Base-by-base conservation (phyloP, 1,140 invertebrate species). In the Drosophila guanche region DNA sequence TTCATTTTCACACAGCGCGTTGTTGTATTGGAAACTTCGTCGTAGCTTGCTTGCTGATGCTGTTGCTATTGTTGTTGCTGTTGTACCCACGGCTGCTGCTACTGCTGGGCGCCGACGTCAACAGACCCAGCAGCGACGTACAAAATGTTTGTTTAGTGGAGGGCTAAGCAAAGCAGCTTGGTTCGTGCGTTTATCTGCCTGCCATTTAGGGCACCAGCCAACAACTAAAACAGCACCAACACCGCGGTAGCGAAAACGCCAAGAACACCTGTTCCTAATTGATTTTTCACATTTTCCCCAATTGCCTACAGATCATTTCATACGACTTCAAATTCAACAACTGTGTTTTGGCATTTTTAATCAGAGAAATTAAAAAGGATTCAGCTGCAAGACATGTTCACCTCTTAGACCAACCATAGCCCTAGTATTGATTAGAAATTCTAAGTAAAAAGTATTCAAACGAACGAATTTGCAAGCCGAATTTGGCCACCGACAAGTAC, bases 1-100 rank as follows among this genome's bases (percentile, higher is more conserved):
- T 88, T 88, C 84, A 88, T 88, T 89, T 74, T 52, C 60, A 57
- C 65, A 55, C 66, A 72, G 66, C 72, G 81, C 81, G 73, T 85
- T 86, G 81, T 85, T 86, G 83, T 88, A 81, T 88, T 80, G 71
- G 84, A 89, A 86, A 88, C 84, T 89, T 89, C 84, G 84, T 83
- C 83, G 84, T 89, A 85, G 70, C 62, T 79, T 20, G 16, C 16
- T 76, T 63, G 76, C 50, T 63, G 66, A 67, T 69, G 76, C 72
- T 79, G 60, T 47, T 79, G 74, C 48, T 84, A 63, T 59, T 85
- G 56, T 54, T 62, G 56, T 57, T 56, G 42, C 37, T 57, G 52
- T 56, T 73, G 72, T 54, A 37, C 33, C 10, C 33, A 37, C 33
- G 33, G 33, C 33, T 76, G 51, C 57, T 61, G 42, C 63, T 67